Percentiles rank a stretch among this genome's conserved stretches.
phyloP scores from a whole-genome alignment of 2,797 vertebrate species.

The Coracias cyanogaster region DNA sequence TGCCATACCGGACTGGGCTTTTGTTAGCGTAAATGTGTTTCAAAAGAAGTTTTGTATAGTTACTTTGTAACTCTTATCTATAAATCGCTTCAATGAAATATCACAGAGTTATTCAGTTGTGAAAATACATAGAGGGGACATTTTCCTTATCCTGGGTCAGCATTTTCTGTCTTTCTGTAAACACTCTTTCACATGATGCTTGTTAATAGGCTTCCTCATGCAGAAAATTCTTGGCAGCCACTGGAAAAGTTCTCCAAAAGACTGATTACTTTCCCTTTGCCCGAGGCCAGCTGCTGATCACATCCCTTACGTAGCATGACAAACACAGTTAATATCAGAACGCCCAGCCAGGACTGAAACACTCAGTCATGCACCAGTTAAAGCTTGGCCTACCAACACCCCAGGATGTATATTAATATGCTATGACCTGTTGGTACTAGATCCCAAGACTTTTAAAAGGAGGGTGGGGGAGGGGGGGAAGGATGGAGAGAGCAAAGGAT shows the following conservation, averaged over 20 bases:
- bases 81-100: conserved; percentile 72
- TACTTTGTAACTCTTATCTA: conserved; percentile 66
- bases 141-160: conserved; percentile 73
- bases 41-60: neutral
- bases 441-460: neutral
- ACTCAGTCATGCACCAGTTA: conserved; percentile 33
- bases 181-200: conserved; percentile 72
- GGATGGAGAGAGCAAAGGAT: neutral
- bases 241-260: conserved; percentile 70
- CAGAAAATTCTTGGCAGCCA: conserved; percentile 76
- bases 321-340: conserved; percentile 61
- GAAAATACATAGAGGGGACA: conserved; percentile 55
- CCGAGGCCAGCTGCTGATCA: conserved; percentile 60
- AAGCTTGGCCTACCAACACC: neutral
- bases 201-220: conserved; percentile 77
- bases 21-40: neutral
- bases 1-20: neutral
- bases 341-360: conserved; percentile 13
- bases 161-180: conserved; percentile 77
- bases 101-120: conserved; percentile 60
- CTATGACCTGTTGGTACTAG: neutral
- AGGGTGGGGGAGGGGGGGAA: neutral
- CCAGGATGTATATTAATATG: neutral
- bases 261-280: conserved; percentile 71
- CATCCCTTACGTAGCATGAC: conserved; percentile 46